Conservation (phyloP, 2,113 vertebrate species). For the Rhabdomys dilectus region DNA sequence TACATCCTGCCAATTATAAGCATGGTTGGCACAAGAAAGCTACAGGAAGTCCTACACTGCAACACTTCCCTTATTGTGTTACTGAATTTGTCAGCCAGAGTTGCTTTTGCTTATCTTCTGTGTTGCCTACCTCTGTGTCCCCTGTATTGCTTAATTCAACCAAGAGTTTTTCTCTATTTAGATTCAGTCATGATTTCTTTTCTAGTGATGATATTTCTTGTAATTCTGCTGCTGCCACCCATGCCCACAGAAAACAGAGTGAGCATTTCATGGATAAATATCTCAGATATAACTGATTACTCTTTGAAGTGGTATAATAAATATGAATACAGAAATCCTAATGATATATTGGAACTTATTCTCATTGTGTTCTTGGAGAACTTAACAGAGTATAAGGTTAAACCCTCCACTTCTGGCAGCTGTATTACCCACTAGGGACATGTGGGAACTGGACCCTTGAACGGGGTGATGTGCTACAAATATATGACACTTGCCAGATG, state of each 20-base stretch:
- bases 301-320: background rate
- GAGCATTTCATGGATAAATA: background rate
- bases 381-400: background rate
- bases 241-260: accelerated
- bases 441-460: background rate
- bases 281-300: background rate
- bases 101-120: background rate
- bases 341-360: too few species aligned
- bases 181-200: background rate
- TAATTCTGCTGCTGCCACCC: too few species aligned
- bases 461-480: background rate
- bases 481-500: background rate
- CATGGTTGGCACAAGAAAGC: background rate
- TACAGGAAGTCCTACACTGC: background rate
- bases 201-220: background rate
- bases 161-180: background rate
- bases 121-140: background rate
- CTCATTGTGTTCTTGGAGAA: background rate
- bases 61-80: background rate
- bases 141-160: background rate
- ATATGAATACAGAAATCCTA: background rate
- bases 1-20: background rate
- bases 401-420: background rate
- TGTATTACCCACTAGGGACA: background rate
- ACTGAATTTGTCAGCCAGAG: background rate